These are phyloP conservation scores for Pocillopora damicornis DNA, from an alignment of 64 coral and sea anemone genomes.

Conservation along the genomic window DNA sequence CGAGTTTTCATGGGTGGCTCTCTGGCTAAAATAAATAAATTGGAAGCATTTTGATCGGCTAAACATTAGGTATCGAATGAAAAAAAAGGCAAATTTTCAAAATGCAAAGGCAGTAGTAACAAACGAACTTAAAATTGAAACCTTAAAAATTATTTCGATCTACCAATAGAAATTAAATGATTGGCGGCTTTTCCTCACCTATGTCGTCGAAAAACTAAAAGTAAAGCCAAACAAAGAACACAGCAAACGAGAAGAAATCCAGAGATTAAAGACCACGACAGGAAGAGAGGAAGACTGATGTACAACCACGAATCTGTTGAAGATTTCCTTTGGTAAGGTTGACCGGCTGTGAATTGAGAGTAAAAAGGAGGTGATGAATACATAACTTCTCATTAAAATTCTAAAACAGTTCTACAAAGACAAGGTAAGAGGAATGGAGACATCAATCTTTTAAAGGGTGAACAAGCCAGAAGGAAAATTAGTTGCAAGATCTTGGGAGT, in stretches of 20 bases:
- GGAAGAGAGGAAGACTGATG: constrained; percentile 21
- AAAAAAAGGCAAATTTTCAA: no score
- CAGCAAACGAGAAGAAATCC: constrained; percentile 31
- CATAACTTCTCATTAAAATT: neutral
- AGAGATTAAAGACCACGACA: constrained; percentile 7
- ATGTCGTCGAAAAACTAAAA: constrained; percentile 32
- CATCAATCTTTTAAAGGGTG: no score
- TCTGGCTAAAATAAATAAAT: no score
- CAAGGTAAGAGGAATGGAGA: no score
- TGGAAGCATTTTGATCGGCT: no score
- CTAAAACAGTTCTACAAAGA: no score
- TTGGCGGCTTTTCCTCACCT: neutral
- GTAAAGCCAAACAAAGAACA: constrained; percentile 20
- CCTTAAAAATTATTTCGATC: neutral
- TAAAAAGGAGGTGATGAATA: neutral
- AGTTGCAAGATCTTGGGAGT: no score
- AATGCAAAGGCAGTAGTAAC: no score
- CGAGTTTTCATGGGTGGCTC: no score
- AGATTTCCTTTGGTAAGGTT: constrained; percentile 16
- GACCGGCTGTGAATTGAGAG: constrained; percentile 2
- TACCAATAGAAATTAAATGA: neutral
- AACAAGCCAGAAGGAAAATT: no score
- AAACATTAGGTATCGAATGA: no score
- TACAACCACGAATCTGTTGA: constrained; percentile 35
- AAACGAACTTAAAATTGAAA: neutral